phyloP scores from a whole-genome alignment of 2,888 invertebrate species.

The Leptinotarsa tumamoca region DNA sequence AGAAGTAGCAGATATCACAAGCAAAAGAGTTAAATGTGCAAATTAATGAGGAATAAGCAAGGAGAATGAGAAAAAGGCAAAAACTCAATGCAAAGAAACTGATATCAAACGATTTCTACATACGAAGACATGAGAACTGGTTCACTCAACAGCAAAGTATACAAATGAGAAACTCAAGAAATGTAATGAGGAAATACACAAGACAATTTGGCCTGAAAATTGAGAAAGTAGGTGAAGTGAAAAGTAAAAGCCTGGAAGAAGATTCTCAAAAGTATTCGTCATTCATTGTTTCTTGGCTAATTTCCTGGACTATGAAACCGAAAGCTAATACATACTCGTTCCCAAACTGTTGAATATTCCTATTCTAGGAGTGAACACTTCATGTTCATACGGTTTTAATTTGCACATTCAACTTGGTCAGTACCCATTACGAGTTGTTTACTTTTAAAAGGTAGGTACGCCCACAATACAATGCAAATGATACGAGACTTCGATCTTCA shows the following conservation, averaged over 20 bases:
- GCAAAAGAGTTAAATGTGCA: too few relatives aligned
- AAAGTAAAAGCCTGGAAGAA: background rate
- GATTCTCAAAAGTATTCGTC: background rate
- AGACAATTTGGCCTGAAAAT: background rate
- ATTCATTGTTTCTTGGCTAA: background rate
- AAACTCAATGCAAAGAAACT: too few relatives aligned
- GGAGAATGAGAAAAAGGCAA: too few relatives aligned
- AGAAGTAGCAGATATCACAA: too few relatives aligned
- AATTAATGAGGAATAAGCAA: too few relatives aligned
- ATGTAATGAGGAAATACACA: too few relatives aligned
- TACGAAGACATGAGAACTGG: too few relatives aligned
- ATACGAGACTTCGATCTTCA: slow-evolving; percentile 14
- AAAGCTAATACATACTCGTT: slow-evolving; percentile 1
- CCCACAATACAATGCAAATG: slow-evolving; percentile 33
- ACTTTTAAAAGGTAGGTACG: slow-evolving; percentile 41
- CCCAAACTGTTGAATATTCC: slow-evolving; percentile 10
- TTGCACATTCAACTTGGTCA: slow-evolving; percentile 29
- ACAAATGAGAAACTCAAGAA: too few relatives aligned
- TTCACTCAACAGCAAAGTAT: too few relatives aligned
- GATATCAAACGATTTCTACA: too few relatives aligned
- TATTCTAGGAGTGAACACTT: background rate
- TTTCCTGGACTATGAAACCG: slow-evolving; percentile 3
- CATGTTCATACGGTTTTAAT: slow-evolving; percentile 12
- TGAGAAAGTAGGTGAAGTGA: background rate
- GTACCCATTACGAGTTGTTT: slow-evolving; percentile 42